Conservation (phyloP, 35 echinoderm and acorn worm species). For the Ptychodera flava region DNA sequence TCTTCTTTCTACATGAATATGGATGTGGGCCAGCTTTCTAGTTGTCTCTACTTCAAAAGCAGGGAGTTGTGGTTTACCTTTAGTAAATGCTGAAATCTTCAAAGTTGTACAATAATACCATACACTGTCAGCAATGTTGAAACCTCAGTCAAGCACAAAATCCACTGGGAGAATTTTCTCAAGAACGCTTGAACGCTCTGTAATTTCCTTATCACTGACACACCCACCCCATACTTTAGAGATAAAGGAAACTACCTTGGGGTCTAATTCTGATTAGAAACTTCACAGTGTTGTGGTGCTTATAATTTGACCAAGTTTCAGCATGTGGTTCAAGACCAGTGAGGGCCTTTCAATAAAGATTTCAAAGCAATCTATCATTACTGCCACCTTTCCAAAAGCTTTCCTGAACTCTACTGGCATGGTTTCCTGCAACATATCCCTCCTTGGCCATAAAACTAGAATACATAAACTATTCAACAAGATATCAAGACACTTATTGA, state of each 20-base stretch:
- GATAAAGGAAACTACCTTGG: conserved; percentile 6
- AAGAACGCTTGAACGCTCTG: neutral
- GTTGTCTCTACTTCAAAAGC: neutral
- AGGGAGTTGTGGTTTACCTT: neutral
- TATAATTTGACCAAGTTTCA: neutral
- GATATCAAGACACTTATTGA: neutral
- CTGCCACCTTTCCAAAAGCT: neutral
- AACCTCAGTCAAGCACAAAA: neutral
- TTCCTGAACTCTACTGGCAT: neutral
- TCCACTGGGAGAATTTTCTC: conserved; percentile 5
- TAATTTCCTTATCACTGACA: conserved; percentile 12
- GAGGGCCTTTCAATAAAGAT: conserved; percentile 11
- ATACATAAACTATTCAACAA: neutral
- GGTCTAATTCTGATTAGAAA: conserved; percentile 12
- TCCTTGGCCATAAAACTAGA: neutral
- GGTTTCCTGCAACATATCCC: neutral
- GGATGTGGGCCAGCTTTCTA: conserved; percentile 7
- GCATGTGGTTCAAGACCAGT: neutral
- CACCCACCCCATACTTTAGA: neutral
- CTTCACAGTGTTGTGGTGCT: conserved; percentile 9
- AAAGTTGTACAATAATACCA: neutral
- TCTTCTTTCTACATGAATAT: conserved; percentile 9
- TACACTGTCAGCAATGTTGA: conserved; percentile 9
- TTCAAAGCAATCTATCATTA: conserved; percentile 10
- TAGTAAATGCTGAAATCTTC: conserved; percentile 4